These are phyloP conservation scores for Larimichthys polyactis DNA, from an alignment of 2,113 vertebrate species.

Conservation along the genomic window DNA sequence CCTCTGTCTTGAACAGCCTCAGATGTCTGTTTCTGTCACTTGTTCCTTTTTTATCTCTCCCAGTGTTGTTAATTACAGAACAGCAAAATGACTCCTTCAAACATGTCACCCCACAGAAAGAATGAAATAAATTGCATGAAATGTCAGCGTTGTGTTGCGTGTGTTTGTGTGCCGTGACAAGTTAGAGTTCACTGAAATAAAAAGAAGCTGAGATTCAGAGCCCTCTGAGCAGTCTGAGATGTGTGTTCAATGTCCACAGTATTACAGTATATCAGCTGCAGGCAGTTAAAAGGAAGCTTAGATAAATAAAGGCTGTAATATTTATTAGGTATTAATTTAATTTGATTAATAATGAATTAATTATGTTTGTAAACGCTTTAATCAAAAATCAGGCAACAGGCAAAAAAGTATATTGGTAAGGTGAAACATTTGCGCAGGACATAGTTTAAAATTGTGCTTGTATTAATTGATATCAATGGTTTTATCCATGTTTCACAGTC, in stretches of 20 bases:
- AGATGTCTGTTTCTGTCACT: conserved; percentile 6
- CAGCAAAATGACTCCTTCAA: neutral
- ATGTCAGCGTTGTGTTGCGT: neutral
- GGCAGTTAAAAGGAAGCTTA: neutral
- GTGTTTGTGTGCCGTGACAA: neutral
- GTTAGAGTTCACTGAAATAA: neutral
- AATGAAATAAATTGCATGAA: neutral
- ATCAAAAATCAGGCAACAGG: neutral
- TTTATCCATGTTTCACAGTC: neutral
- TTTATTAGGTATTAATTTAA: neutral
- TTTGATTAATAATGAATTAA: neutral
- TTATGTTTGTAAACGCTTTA: neutral
- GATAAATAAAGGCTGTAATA: neutral
- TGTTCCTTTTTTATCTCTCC: neutral
- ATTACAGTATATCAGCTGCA: neutral
- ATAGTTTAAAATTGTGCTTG: neutral
- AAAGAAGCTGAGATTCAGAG: neutral
- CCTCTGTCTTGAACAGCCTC: neutral
- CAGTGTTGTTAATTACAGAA: neutral
- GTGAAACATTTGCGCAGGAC: neutral
- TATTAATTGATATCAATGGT: neutral
- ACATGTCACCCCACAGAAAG: neutral
- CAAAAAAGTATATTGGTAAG: neutral
- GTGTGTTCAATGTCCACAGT: neutral
- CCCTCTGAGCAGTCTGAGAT: neutral